Evolutionary conservation across 2,888 invertebrate species (phyloP).

Genomic region (Elysia crispata): DNA sequence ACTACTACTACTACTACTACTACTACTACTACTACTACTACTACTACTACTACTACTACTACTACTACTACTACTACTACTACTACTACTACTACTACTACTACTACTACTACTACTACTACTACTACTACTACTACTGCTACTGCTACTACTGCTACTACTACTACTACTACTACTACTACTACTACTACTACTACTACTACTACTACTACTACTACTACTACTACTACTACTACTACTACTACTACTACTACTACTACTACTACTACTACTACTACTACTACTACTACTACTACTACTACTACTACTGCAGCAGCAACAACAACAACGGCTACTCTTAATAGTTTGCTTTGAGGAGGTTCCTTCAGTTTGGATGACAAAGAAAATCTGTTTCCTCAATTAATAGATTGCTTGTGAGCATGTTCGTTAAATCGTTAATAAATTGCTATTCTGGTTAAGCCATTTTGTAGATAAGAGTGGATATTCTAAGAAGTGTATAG

Average conservation of each 20-base stretch:
- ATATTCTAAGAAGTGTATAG: no score
- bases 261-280: conserved; percentile 25
- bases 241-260: conserved; percentile 26
- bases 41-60: conserved; percentile 26
- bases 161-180: conserved; percentile 12
- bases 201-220: conserved; percentile 26
- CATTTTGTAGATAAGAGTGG: no score
- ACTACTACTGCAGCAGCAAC: conserved; percentile 5
- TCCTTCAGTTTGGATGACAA: neutral
- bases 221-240: conserved; percentile 28
- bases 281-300: conserved; percentile 25
- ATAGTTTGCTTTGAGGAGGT: neutral
- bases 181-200: conserved; percentile 16
- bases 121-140: conserved; percentile 24
- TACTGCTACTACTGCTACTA: conserved; percentile 24
- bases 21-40: conserved; percentile 25
- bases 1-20: conserved; percentile 22
- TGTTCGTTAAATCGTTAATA: no score
- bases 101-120: conserved; percentile 26
- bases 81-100: conserved; percentile 28
- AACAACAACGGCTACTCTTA: conserved; percentile 9
- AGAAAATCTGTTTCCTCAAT: no score
- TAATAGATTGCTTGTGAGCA: no score
- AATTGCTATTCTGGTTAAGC: no score
- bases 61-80: conserved; percentile 28